Base-by-base conservation (phyloP, 2,888 invertebrate genomes). In the Amphipyra tragopoginis region DNA sequence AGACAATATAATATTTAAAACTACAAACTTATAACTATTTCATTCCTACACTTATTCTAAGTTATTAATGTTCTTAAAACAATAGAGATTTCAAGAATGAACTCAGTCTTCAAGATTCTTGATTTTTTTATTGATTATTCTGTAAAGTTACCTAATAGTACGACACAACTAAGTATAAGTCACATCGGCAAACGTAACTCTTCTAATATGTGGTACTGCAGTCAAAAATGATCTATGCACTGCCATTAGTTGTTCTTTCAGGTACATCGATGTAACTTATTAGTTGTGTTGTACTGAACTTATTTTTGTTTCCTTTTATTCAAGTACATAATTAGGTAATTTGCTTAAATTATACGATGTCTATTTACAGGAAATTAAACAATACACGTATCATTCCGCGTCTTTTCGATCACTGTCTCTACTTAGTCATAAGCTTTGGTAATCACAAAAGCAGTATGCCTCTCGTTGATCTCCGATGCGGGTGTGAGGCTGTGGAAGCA, bases 371-470 rank as follows among this genome's bases (percentile, higher is more conserved):
- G 6, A 34, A 15, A n/a, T 51, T 13, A 14, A n/a, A 48, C 5
- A 26, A 29, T n/a, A 44, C n/a, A 38, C 40, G 47, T 54, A 10
- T 9, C 10, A 9, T 11, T 36, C 8, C 15, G 33, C n/a, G 1
- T 36, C 8, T 44, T 45, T 29, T 9, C 9, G 7, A 45, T 48
- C 15, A 67, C 21, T 21, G 36, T 62, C 43, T 54, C 21, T 69
- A 49, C 26, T 39, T n/a, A 54, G 7, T 26, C 10, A 26, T n/a
- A 53, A 53, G n/a, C 6, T 1, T n/a, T 29, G 48, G 13, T 48
- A 40, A 81, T 90, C 88, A 92, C 77, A 90, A 77, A 42, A 90
- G 85, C 54, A 90, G 69, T 64, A 90, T 83, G 15, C 76, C 89
- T 75, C 77, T 85, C 26, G 77, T 65, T 6, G 84, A 82, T 65